Percentiles rank a stretch among this genome's conserved stretches.
phyloP scores from a whole-genome alignment of 2,113 vertebrate genomes.

The Labeo rohita region DNA sequence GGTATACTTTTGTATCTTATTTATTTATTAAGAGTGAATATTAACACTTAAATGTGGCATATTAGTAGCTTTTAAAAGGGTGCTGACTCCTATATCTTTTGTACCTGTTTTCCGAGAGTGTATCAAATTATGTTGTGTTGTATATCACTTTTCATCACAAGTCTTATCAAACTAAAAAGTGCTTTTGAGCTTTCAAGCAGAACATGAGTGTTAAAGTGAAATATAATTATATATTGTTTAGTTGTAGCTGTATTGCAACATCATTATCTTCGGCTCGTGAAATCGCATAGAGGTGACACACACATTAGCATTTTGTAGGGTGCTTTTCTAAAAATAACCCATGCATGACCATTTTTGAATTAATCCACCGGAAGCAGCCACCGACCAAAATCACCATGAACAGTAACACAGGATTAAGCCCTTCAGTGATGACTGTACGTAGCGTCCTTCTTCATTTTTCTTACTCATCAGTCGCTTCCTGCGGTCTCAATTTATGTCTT shows the following conservation, averaged over 20 bases:
- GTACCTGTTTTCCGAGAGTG: neutral
- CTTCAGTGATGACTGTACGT: neutral
- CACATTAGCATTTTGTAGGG: neutral
- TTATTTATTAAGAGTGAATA: neutral
- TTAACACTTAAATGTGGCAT: neutral
- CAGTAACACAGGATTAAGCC: slow-evolving; percentile 24
- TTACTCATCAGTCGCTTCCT: neutral
- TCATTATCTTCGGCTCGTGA: neutral
- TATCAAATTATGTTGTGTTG: neutral
- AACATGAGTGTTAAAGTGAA: neutral
- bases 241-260: neutral
- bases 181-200: neutral
- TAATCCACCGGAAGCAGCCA: slow-evolving; percentile 13
- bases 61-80: neutral
- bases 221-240: neutral
- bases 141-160: neutral
- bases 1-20: neutral
- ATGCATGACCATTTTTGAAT: neutral
- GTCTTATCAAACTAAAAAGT: neutral
- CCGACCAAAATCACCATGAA: slow-evolving; percentile 2
- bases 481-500: neutral
- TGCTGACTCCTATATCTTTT: neutral
- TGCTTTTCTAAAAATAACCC: slow-evolving; percentile 28
- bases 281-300: neutral
- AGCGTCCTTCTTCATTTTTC: neutral